phyloP scores from a whole-genome alignment of 2,113 vertebrate species.

The Indicator maculatus region DNA sequence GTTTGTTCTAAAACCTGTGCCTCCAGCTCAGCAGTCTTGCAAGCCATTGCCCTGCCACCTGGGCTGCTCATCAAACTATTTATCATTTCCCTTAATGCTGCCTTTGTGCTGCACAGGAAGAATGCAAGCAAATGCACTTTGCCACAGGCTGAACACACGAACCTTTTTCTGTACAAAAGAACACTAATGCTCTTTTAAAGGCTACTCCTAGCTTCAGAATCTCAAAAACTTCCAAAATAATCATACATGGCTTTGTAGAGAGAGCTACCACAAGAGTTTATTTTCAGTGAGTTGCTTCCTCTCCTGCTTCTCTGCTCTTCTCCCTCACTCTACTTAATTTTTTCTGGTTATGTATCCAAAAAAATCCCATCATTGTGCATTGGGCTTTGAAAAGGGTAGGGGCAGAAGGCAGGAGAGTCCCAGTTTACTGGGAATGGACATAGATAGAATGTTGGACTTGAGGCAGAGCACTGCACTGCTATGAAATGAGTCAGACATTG shows the following conservation, averaged over 20 bases:
- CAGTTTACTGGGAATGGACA: neutral
- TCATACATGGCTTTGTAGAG: neutral
- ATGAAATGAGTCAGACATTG: neutral
- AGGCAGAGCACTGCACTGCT: neutral
- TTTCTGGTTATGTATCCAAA: neutral
- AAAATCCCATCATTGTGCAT: neutral
- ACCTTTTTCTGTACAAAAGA: neutral
- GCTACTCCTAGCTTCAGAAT: neutral
- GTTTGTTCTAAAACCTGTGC: constrained; percentile 64
- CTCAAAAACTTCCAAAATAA: neutral
- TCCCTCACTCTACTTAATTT: neutral
- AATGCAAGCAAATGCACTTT: constrained; percentile 27
- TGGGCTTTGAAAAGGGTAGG: neutral
- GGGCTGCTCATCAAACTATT: constrained; percentile 71
- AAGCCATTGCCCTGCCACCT: constrained; percentile 70
- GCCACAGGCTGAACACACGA: constrained; percentile 42
- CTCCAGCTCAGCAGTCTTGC: constrained; percentile 66
- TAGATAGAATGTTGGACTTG: neutral
- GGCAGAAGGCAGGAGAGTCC: neutral
- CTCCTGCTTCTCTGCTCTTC: neutral
- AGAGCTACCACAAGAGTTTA: neutral
- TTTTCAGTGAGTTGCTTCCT: neutral
- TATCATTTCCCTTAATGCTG: constrained; percentile 69
- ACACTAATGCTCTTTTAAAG: constrained; percentile 38
- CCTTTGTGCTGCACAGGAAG: constrained; percentile 56